Conservation (phyloP, 2,797 vertebrate species). For the Anguilla marmorata region DNA sequence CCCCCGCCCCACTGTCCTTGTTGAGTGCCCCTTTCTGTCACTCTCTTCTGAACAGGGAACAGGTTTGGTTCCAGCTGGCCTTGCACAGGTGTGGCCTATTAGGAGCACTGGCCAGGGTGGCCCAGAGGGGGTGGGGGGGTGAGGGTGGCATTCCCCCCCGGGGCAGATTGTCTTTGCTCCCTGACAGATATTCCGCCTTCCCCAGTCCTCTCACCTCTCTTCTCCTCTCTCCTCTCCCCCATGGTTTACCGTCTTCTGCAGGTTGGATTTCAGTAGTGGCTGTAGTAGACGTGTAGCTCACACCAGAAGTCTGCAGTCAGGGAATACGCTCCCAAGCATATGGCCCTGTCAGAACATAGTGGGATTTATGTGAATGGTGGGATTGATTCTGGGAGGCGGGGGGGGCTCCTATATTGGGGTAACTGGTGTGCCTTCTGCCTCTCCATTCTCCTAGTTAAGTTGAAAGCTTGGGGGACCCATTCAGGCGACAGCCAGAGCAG, state of each 20-base stretch:
- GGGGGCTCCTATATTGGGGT: neutral
- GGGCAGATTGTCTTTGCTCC: constrained; percentile 16
- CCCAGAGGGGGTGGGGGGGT: neutral
- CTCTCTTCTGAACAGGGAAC: neutral
- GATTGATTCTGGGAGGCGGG: neutral
- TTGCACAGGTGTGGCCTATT: neutral
- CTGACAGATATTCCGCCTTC: neutral
- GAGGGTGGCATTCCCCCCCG: too few species aligned
- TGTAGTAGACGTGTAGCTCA: neutral
- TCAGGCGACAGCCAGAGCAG: neutral
- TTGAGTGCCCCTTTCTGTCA: neutral
- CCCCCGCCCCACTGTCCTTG: neutral
- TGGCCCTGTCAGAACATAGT: neutral
- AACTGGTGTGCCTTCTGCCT: neutral
- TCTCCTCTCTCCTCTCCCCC: neutral
- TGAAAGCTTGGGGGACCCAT: neutral
- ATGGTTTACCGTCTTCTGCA: neutral
- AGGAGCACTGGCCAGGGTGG: neutral
- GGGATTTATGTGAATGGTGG: neutral
- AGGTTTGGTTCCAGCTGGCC: neutral
- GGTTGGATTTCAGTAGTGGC: neutral
- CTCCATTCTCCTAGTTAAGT: neutral
- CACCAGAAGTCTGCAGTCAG: neutral
- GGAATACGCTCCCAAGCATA: neutral
- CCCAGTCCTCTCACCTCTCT: neutral